These are phyloP conservation scores for Origma solitaria DNA, from an alignment of 2,113 vertebrate genomes.

Conservation along the genomic window DNA sequence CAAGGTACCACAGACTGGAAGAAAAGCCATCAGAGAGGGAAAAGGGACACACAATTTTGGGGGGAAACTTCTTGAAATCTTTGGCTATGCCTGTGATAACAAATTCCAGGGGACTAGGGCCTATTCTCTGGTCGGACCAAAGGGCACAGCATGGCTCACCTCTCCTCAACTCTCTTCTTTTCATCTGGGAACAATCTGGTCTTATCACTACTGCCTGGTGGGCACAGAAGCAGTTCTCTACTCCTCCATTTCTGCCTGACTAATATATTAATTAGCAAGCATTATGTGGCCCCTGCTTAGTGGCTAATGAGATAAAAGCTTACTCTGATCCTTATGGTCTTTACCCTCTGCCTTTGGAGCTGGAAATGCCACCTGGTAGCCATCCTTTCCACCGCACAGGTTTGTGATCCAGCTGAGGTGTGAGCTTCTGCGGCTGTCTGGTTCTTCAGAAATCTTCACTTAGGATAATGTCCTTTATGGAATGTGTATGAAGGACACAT, in stretches of 20 bases:
- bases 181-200: not conserved
- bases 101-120: not conserved
- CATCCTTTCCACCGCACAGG: not conserved
- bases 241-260: not conserved
- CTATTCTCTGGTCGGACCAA: not conserved
- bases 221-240: not conserved
- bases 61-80: not conserved
- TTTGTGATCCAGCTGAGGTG: not conserved
- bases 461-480: not conserved
- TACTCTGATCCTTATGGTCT: not conserved
- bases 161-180: not conserved
- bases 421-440: not conserved
- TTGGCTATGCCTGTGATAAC: not conserved
- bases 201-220: not conserved
- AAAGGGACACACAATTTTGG: fast-evolving
- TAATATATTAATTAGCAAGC: not conserved
- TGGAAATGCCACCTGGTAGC: not conserved
- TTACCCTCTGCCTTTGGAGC: not conserved
- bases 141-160: not conserved
- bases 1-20: not conserved
- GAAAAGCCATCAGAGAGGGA: not conserved
- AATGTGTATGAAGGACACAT: not conserved
- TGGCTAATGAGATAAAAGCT: not conserved
- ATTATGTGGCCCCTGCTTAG: not conserved
- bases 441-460: not conserved